A percentile compares a stretch with the other conserved stretches of the same genome.
Evolutionary conservation across 2,888 invertebrate genomes (phyloP).

Genomic region (Drosophila subquinaria): DNA sequence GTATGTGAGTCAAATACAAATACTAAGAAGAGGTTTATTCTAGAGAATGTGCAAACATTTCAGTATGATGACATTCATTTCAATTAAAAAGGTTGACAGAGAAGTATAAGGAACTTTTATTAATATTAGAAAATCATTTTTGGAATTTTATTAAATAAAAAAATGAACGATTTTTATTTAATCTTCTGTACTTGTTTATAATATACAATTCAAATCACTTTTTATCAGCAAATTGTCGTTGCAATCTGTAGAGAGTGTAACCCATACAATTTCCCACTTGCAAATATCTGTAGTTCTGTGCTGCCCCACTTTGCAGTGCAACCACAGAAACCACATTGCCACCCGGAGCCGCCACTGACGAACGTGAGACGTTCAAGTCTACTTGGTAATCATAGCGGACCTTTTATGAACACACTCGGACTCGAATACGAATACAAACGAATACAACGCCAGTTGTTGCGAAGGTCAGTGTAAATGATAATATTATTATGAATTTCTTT

Average conservation of each 20-base stretch:
- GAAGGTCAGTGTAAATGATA: constrained; percentile 54
- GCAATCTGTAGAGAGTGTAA: constrained; percentile 22
- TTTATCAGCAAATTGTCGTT: background rate
- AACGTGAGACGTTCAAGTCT: constrained; percentile 59
- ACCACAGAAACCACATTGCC: constrained; percentile 60
- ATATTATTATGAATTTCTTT: constrained; percentile 36
- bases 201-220: background rate
- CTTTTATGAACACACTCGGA: constrained; percentile 22
- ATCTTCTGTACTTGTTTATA: background rate
- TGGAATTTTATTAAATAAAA: no score
- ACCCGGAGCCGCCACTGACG: constrained; percentile 32
- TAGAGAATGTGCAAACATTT: no score
- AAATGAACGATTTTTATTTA: background rate
- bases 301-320: constrained; percentile 38
- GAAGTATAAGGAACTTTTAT: no score
- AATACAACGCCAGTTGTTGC: constrained; percentile 37
- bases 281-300: constrained; percentile 14
- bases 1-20: background rate
- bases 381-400: constrained; percentile 49
- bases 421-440: background rate
- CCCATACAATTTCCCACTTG: constrained; percentile 25
- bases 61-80: no score
- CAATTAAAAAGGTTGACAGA: no score
- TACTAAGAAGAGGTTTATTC: background rate
- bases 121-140: no score